Base-by-base conservation (phyloP, 2,888 invertebrate species). In the Polyommatus iphigenia region DNA sequence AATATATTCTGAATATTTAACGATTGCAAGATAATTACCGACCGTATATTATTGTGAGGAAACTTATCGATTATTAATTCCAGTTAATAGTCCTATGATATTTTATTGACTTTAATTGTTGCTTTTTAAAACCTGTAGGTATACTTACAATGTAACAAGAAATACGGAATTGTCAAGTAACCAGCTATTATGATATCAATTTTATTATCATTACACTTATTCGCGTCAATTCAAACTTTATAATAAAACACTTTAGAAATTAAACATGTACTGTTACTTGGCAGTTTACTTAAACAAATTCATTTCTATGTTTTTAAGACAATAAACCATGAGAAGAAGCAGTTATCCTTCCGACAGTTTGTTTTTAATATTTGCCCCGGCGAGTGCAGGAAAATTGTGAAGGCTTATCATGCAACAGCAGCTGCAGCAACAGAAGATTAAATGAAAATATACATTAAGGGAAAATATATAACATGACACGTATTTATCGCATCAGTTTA, bases 1-100 rank as follows among this genome's bases (percentile, higher is more conserved):
- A 67, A 67, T 67, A 29, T 67, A 67, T 67, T 67, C 67, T 15
- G 67, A 67, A 67, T 67, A 67, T 67, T 67, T 67, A 67, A 67
- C 67, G 29, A 67, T 67, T 67, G 67, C 67, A 67, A 15, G 5
- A 67, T 67, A 67, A 67, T 67, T 67, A 29, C 24, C 24, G 62
- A 29, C 15, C 67, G 29, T 29, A 67, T 67, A 29, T 67, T 67
- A 67, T 67, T 67, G 29, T 67, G 67, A 29, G 13, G 67, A 29
- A 32, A 67, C 29, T 67, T 32, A 7, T 67, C 18, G 67, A 67
- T 67, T 32, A 67, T 29, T 15, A 20, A 62, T 67, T 18, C 67
- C 4, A 32, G 18, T 32, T 18, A 67, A 67, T 29, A 32, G 29
- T 29, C 6, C 67, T 32, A 29, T 15, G 18, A 67, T 59, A 20